phyloP scores from a whole-genome alignment of 2,113 vertebrate genomes.

The Apteryx mantelli region DNA sequence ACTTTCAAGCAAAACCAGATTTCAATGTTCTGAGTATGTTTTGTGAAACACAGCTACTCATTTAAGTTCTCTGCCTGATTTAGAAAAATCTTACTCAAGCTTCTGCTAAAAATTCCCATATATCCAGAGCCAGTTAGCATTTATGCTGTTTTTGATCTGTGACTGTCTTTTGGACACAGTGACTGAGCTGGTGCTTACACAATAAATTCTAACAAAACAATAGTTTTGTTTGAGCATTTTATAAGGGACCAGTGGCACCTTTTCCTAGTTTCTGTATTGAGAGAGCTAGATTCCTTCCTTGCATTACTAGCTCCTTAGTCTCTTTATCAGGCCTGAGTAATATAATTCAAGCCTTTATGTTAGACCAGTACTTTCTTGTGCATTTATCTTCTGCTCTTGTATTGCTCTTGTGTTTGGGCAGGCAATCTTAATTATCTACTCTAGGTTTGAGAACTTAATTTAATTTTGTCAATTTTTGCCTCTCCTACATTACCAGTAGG shows the following conservation, averaged over 20 bases:
- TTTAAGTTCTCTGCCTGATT: background rate
- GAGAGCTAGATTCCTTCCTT: background rate
- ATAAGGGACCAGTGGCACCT: background rate
- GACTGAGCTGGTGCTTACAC: background rate
- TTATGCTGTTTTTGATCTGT: background rate
- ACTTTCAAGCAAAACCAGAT: background rate
- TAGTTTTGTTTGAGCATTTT: background rate
- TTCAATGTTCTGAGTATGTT: background rate
- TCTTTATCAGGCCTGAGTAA: background rate
- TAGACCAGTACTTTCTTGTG: background rate
- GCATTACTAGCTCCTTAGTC: background rate
- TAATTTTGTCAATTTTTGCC: background rate
- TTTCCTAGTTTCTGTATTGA: background rate
- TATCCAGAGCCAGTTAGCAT: background rate
- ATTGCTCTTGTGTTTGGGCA: background rate
- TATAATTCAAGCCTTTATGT: background rate
- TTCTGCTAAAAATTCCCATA: background rate
- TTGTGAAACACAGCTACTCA: fast-evolving
- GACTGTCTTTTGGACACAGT: background rate
- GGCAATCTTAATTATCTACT: background rate
- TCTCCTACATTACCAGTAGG: background rate
- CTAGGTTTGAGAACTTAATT: background rate
- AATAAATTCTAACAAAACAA: background rate
- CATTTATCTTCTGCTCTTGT: background rate
- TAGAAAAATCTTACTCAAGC: background rate